Evolutionary conservation across 2,888 invertebrate genomes (phyloP), one percentile per base, ranked within the genome.

Genomic region (Sympetrum striolatum): DNA sequence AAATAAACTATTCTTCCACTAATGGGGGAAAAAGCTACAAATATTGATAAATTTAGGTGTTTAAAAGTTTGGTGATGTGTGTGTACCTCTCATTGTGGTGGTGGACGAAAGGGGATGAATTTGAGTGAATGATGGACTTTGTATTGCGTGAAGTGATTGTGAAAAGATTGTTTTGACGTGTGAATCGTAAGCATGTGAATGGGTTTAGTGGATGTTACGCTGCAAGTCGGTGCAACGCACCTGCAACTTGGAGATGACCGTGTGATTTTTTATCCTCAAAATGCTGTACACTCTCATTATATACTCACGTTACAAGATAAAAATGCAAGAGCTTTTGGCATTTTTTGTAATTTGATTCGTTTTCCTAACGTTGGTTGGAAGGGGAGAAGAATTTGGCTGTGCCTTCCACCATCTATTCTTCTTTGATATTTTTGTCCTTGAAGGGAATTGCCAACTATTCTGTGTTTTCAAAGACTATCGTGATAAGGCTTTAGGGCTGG

Each of bases 321-420:
- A 64, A 48, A 39, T n/a, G 35, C 35, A 86, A 60, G 31, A 35
- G 31, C 82, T 60, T 44, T 53, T 86, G 86, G 60, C 58, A 64
- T 86, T 37, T 53, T 58, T n/a, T 86, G 37, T 58, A 35, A n/a
- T 39, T 35, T 86, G 58, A 35, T 60, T 86, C 60, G 25, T 60
- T 53, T 18, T 60, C 60, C 31, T 60, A 64, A 64, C 4, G 22
- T 86, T 60, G 60, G 86, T 60, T 60, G 86, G 60, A 60, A 86
- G 86, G 35, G 86, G 64, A 60, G 82, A 60, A 86, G 37, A 86
- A 82, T 86, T 86, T 86, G 86, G 86, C 86, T 86, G 86, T 86
- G 86, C 60, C 86, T 60, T 60, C 64, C 60, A 58, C 60, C 86
- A 53, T 35, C 35, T 58, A 2, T 53, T 86, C 81, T 60, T 64